These are phyloP conservation scores for Psilanteris sp. DNA, from an alignment of 1,140 invertebrate genomes.

Conservation along the genomic window DNA sequence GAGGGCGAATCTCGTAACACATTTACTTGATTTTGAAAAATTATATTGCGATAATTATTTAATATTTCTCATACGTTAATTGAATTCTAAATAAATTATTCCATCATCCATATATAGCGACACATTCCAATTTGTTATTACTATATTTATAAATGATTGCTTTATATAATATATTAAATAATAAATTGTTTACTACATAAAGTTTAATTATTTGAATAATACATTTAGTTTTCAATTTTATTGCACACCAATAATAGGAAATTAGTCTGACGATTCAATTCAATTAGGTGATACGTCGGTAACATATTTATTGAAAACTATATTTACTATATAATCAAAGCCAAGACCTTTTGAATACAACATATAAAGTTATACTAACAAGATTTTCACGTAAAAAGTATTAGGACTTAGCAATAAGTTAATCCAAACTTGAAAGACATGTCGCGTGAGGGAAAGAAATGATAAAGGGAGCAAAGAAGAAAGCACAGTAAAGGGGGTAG, in stretches of 20 bases:
- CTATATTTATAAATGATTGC: too few species aligned
- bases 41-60: neutral
- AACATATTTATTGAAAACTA: neutral
- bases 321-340: neutral
- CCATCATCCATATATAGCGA: too few species aligned
- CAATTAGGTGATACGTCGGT: too few species aligned
- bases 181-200: too few species aligned
- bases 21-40: conserved; percentile 5
- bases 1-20: neutral
- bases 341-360: conserved; percentile 53
- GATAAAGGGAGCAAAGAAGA: conserved; percentile 42
- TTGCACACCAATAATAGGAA: too few species aligned
- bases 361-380: conserved; percentile 69
- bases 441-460: conserved; percentile 39
- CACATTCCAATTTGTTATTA: too few species aligned
- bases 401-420: conserved; percentile 70
- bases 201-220: too few species aligned
- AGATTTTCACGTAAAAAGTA: conserved; percentile 71
- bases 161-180: too few species aligned
- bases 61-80: neutral
- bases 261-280: too few species aligned
- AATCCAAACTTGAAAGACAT: conserved; percentile 48
- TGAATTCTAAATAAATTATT: neutral
- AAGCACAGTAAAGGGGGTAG: conserved; percentile 45
- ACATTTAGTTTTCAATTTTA: too few species aligned